Conservation (phyloP, 2,113 vertebrate species). For the Aldabrachelys gigantea region DNA sequence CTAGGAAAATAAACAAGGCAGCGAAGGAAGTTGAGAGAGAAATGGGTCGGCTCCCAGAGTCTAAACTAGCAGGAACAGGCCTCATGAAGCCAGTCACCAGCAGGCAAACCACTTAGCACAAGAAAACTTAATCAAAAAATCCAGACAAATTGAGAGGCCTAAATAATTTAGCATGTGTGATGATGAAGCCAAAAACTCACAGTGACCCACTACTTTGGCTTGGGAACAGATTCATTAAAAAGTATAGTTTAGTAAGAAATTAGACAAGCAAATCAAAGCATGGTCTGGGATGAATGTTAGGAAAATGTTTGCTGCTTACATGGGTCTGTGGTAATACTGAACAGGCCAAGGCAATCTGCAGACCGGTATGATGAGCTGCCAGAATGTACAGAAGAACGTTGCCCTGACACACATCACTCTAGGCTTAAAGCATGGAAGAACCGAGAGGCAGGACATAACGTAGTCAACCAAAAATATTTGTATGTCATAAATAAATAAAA, state of each 20-base stretch:
- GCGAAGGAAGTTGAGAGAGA: background rate
- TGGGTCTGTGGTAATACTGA: background rate
- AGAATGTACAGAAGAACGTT: background rate
- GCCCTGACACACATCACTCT: background rate
- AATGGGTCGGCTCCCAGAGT: background rate
- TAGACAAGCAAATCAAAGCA: background rate
- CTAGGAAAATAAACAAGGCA: conserved; percentile 12
- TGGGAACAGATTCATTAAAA: background rate
- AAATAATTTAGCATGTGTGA: background rate
- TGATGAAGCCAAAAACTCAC: background rate
- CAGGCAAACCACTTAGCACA: background rate
- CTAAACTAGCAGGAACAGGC: background rate
- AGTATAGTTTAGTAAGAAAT: background rate
- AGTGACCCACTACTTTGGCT: background rate
- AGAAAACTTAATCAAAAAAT: background rate
- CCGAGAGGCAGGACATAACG: background rate
- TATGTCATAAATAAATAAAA: background rate
- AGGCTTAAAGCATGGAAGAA: background rate
- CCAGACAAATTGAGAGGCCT: background rate
- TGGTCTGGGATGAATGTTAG: background rate
- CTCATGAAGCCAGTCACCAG: background rate
- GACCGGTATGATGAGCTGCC: background rate
- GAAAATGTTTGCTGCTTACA: background rate
- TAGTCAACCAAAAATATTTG: conserved; percentile 4
- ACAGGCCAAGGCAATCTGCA: background rate